Evolutionary conservation across 2,113 vertebrate species (phyloP).

Genomic region (Dicrurus megarhynchus): DNA sequence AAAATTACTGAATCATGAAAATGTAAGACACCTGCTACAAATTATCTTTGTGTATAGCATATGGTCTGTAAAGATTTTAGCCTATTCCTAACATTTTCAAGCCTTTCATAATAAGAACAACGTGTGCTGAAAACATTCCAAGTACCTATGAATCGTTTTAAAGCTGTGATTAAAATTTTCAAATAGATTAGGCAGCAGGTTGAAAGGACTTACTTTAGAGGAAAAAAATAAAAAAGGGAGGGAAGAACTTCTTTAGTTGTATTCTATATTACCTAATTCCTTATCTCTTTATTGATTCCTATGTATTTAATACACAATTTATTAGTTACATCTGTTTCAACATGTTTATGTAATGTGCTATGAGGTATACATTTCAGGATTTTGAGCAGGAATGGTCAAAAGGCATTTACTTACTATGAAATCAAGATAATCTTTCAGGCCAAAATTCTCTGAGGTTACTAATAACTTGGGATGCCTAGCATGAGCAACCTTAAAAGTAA

Average conservation of each 20-base stretch:
- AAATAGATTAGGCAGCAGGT: conserved; percentile 51
- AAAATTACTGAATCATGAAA: conserved; percentile 63
- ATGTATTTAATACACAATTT: conserved; percentile 32
- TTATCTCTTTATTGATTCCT: conserved; percentile 13
- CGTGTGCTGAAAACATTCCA: conserved; percentile 64
- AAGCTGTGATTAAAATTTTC: conserved; percentile 61
- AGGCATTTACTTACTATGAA: not conserved
- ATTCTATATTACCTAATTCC: conserved; percentile 26
- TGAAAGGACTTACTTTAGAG: conserved; percentile 50
- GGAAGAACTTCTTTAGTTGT: conserved; percentile 24
- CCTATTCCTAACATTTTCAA: conserved; percentile 54
- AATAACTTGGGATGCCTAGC: not conserved
- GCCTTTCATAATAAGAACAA: conserved; percentile 68
- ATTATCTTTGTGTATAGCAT: conserved; percentile 59
- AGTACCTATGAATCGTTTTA: conserved; percentile 56
- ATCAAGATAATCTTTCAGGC: not conserved
- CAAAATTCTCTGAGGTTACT: not conserved
- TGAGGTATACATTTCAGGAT: not conserved
- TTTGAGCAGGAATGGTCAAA: not conserved
- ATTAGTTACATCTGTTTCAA: conserved; percentile 36
- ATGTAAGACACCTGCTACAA: conserved; percentile 63
- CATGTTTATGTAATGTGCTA: not conserved
- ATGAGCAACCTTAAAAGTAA: not conserved
- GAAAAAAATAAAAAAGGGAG: conserved; percentile 35
- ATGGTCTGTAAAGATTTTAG: conserved; percentile 56